phyloP scores from a whole-genome alignment of 2,113 vertebrate species.

The Semnornis frantzii region DNA sequence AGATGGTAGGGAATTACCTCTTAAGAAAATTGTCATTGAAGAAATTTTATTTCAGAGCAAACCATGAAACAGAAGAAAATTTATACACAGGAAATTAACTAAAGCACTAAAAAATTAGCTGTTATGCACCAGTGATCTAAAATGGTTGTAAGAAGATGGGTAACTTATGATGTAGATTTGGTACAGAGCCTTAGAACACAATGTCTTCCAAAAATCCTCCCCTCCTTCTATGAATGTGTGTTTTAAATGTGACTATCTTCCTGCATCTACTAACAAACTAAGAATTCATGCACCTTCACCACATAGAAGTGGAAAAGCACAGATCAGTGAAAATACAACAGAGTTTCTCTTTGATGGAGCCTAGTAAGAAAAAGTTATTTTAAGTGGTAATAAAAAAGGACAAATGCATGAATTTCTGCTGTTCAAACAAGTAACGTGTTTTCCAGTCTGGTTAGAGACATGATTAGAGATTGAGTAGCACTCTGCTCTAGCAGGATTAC shows the following conservation, averaged over 20 bases:
- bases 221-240: neutral
- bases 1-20: constrained; percentile 5
- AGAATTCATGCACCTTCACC: neutral
- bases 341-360: neutral
- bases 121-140: neutral
- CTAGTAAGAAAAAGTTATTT: neutral
- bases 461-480: neutral
- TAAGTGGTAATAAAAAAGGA: neutral
- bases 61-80: neutral
- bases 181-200: neutral
- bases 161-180: neutral
- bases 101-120: neutral
- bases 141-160: neutral
- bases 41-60: constrained; percentile 19
- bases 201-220: neutral
- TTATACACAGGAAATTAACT: neutral
- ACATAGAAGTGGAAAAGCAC: neutral
- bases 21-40: constrained; percentile 10
- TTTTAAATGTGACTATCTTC: neutral
- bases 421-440: neutral
- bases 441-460: neutral
- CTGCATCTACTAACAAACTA: neutral
- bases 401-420: neutral
- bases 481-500: neutral
- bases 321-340: neutral